Base-by-base conservation (phyloP, 2,797 vertebrate genomes). In the Phrynocephalus guinanensis region DNA sequence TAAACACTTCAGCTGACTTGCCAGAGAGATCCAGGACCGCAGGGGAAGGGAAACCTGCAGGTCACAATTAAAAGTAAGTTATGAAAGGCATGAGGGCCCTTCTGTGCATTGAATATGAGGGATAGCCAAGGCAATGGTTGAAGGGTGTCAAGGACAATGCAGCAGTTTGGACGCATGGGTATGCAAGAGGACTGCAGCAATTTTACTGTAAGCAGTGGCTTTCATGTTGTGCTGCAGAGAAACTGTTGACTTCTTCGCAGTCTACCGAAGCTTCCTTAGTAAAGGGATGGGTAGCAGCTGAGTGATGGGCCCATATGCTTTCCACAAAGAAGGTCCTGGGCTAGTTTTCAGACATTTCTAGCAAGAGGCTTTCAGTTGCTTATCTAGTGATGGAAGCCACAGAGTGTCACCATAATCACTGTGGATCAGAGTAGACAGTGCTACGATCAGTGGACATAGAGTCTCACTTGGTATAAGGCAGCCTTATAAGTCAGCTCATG, bases 1-100 rank as follows among this genome's bases (percentile, higher is more conserved):
- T 22, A 89, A 84, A 22, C 89, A 93, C 88, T 76, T 88, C 89
- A 66, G 1, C 68, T 86, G 67, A 86, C 89, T 88, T 92, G 52
- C 18, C 63, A 90, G 90, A 92, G 0, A 1, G 90, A 66, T 92
- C 88, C 81, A 77, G 88, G 56, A 66, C 22, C 70, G 83, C 91
- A 60, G 44, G 60, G 80, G 91, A 83, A 89, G 33, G 30, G 22
- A 4, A 88, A 44, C 38, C 76, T 24, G 5, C 44, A 68, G 85
- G 87, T 60, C 60, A 28, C 70, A 79, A 85, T 80, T 91, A 86
- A 90, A 77, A 44, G 38, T 20, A 26, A 0, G 0, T 13, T 28
- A 63, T 82, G 56, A 10, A 1, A 50, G 70, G 10, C 16, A 4
- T 71, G 22, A 3, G 30, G 6, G 18, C 50, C 28, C 15, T 28